Evolutionary conservation across 2,888 invertebrate species (phyloP).

Genomic region (Drosophila siamana): DNA sequence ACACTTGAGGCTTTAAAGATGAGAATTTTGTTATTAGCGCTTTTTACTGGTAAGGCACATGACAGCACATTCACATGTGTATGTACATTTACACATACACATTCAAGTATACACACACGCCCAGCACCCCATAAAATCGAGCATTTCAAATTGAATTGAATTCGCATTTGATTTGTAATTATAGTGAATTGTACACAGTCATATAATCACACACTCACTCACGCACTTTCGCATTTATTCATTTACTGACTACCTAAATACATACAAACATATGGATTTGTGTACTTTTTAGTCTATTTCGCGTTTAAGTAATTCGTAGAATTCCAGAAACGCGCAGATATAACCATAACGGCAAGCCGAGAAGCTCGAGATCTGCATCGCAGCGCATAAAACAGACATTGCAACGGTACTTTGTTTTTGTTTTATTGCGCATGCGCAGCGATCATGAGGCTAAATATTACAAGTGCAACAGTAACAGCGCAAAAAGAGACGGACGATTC

Average conservation of each 20-base stretch:
- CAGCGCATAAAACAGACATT: slow-evolving; percentile 14
- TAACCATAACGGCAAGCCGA: slow-evolving; percentile 45
- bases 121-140: slow-evolving; percentile 39
- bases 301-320: slow-evolving; percentile 38
- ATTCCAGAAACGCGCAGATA: slow-evolving; percentile 52
- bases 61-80: slow-evolving; percentile 39
- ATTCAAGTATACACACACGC: not conserved
- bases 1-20: slow-evolving; percentile 27
- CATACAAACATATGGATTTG: not conserved
- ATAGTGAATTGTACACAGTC: slow-evolving; percentile 28
- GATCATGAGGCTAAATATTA: slow-evolving; percentile 10
- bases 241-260: not conserved
- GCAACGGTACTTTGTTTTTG: slow-evolving; percentile 30
- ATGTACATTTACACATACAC: too few relatives aligned
- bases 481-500: not conserved
- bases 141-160: slow-evolving; percentile 36
- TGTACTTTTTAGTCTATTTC: not conserved
- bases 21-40: slow-evolving; percentile 47
- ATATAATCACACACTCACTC: not conserved
- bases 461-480: slow-evolving; percentile 1
- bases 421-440: slow-evolving; percentile 25
- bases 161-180: slow-evolving; percentile 58
- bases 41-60: slow-evolving; percentile 61
- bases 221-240: slow-evolving; percentile 12
- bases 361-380: slow-evolving; percentile 4